Base-by-base conservation (phyloP, 2,797 vertebrate species). In the Pygocentrus nattereri region DNA sequence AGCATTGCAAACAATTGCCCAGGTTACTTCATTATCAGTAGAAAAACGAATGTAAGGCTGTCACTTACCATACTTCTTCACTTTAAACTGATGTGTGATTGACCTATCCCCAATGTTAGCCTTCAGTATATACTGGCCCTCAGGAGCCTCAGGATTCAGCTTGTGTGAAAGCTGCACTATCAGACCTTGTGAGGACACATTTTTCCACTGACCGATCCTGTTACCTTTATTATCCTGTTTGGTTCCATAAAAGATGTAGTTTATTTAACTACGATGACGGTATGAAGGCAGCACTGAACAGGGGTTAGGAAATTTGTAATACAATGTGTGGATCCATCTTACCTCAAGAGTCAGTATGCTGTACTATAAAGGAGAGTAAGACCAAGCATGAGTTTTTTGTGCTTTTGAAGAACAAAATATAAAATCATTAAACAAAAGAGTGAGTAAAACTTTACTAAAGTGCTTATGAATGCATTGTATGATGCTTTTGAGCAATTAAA, bases 341-440 rank as follows among this genome's bases (percentile, higher is more conserved):
- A 93, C 92, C 92, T 86, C 31, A 65, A 93, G 67, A 69, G 77
- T 62, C 1, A 93, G 88, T 19, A 67, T 11, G 15, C 85, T 67
- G 38, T 91, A 93, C 92, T 93, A 78, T 61, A 44, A 44, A 44
- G 8, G 16, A 23, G 38, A 56, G 81, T 44, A 76, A 6, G 59
- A 72, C n/a, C 68, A n/a, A 18, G 21, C 21, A 25, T 70, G 15
- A 49, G 15, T 27, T 52, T 69, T 38, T 31, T 12, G 25, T 12
- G 4, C 1, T 67, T 16, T 18, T 50, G 49, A 18, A 21, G 4
- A 50, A 16, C 18, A 50, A 19, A 21, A 23, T 34, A 64, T 19
- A 62, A 6, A 30, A 16, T 27, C 10, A 7, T 0, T n/a, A 27
- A 15, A 2, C 41, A 12, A 44, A 44, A 11, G 1, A 44, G 41